Evolutionary conservation across 2,888 invertebrate species (phyloP), one percentile per base, ranked within the genome.

Genomic region (Cosmopolites sordidus): DNA sequence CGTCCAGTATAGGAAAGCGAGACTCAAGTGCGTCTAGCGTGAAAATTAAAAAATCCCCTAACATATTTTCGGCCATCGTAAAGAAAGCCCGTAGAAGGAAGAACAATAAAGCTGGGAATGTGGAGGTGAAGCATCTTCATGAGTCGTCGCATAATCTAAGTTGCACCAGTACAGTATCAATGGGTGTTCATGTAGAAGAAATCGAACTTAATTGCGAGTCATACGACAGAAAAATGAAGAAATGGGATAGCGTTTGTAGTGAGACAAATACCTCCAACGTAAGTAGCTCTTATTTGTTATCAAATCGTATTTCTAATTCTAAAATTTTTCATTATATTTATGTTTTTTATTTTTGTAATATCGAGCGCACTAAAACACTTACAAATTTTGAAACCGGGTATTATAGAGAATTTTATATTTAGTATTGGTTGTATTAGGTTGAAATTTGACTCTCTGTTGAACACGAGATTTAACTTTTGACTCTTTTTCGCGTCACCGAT

Each of bases 251-350:
- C 1, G 49, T 43, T 11, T 43, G 37, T 11, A 55, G 56, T 48
- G 53, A 51, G 16, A 48, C 47, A 4, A 60, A 59, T 12, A 60
- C 59, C 18, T 63, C 62, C 8, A 59, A 62, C 45, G 63, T 62
- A 59, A 46, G 48, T 38, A n/a, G n/a, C n/a, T n/a, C n/a, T n/a
- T n/a, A n/a, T n/a, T n/a, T n/a, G n/a, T n/a, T n/a, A n/a, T n/a
- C n/a, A n/a, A n/a, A n/a, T n/a, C n/a, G n/a, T n/a, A n/a, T n/a
- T n/a, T n/a, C n/a, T n/a, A n/a, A n/a, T n/a, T n/a, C n/a, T n/a
- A n/a, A n/a, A n/a, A n/a, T n/a, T n/a, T n/a, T n/a, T n/a, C n/a
- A n/a, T n/a, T n/a, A n/a, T n/a, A n/a, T n/a, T n/a, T n/a, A n/a
- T n/a, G n/a, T n/a, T n/a, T n/a, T n/a, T n/a, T n/a, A n/a, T n/a